Evolutionary conservation across 1,140 invertebrate species (phyloP).

Genomic region (Drosophila quadrilineata): DNA sequence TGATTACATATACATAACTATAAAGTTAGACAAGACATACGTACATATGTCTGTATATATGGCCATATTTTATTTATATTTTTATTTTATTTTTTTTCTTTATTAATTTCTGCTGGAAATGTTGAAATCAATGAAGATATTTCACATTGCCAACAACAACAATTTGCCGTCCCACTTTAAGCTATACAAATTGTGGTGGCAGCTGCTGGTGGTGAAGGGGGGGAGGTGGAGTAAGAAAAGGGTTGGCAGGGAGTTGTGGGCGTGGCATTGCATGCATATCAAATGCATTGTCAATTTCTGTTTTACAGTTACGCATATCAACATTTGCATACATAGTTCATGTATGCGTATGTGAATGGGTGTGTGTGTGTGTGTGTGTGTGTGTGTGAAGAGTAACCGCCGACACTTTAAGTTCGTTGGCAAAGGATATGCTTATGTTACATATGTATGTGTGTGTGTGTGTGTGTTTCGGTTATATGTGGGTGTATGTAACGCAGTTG

Average conservation of each 20-base stretch:
- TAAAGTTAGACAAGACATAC: neutral
- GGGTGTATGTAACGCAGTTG: slow-evolving; percentile 22
- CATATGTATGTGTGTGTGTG: neutral
- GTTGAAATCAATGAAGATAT: slow-evolving; percentile 26
- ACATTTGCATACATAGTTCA: slow-evolving; percentile 59
- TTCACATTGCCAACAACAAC: too few species aligned
- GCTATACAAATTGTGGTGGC: slow-evolving; percentile 45
- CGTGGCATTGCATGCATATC: slow-evolving; percentile 6
- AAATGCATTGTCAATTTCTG: slow-evolving; percentile 67
- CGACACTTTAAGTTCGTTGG: slow-evolving; percentile 20
- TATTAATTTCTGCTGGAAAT: slow-evolving; percentile 15
- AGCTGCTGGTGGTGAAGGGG: slow-evolving; percentile 13
- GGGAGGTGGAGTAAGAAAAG: too few species aligned
- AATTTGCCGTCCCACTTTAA: too few species aligned
- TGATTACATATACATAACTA: neutral
- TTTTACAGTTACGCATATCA: slow-evolving; percentile 51
- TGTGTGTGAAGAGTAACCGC: slow-evolving; percentile 4
- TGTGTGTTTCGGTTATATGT: slow-evolving; percentile 2
- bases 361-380: neutral
- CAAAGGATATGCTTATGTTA: slow-evolving; percentile 18
- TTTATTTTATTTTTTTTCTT: neutral
- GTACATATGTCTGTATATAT: neutral
- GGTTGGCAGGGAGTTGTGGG: too few species aligned
- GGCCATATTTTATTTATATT: neutral
- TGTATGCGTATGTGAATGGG: neutral